Evolutionary conservation across 2,888 invertebrate genomes (phyloP).

Genomic region (Lithosia quadra): DNA sequence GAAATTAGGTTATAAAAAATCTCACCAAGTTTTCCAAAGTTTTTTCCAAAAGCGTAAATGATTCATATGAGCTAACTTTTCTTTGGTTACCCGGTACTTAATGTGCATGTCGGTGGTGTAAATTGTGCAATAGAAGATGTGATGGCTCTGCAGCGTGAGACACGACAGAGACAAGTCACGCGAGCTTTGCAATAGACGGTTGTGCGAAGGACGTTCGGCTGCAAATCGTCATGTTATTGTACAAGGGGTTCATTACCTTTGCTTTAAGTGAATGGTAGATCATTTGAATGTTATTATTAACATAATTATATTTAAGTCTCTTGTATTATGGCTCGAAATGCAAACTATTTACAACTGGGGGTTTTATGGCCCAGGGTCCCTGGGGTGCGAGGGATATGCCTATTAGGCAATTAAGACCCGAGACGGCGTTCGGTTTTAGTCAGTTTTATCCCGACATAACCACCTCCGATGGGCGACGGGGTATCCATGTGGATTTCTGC

Average conservation of each 20-base stretch:
- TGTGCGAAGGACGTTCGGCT: conserved; percentile 21
- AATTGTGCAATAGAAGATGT: conserved; percentile 27
- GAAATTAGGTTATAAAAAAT: too few relatives aligned
- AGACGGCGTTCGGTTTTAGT: too few relatives aligned
- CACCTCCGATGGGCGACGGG: too few relatives aligned
- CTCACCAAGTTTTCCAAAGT: background rate
- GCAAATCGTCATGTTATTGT: conserved; percentile 13
- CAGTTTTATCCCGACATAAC: too few relatives aligned
- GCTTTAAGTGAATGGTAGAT: background rate
- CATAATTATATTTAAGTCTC: background rate
- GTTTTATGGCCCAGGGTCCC: too few relatives aligned
- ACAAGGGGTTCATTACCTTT: background rate
- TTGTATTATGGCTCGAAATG: background rate
- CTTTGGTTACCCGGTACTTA: background rate
- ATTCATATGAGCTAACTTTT: background rate
- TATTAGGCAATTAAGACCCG: too few relatives aligned
- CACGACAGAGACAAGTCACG: conserved; percentile 39
- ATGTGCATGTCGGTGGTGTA: background rate
- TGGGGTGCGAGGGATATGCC: too few relatives aligned
- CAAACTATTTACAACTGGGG: background rate
- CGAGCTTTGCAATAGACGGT: conserved; percentile 28
- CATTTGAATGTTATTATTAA: background rate
- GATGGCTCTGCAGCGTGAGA: conserved; percentile 42
- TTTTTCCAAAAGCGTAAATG: background rate
- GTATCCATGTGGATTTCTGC: too few relatives aligned